Evolutionary conservation across 2,797 vertebrate genomes (phyloP).

Genomic region (Iguana delicatissima): DNA sequence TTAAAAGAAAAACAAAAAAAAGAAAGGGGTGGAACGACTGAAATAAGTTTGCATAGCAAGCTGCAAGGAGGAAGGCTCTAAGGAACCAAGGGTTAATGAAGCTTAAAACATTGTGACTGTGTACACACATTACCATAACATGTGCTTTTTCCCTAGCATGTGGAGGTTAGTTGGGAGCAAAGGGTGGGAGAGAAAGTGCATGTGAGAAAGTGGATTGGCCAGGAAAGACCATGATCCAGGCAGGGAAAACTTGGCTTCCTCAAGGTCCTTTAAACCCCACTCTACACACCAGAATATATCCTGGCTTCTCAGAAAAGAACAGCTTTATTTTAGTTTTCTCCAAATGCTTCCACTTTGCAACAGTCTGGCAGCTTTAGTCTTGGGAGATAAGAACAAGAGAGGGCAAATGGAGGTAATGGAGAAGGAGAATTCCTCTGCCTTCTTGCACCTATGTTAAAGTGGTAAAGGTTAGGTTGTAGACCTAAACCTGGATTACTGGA

Average conservation of each 20-base stretch:
- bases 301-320: background rate
- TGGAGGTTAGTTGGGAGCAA: background rate
- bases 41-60: background rate
- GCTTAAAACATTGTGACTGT: background rate
- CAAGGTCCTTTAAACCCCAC: background rate
- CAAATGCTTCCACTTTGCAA: background rate
- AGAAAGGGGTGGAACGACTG: background rate
- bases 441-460: background rate
- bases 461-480: background rate
- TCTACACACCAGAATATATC: background rate
- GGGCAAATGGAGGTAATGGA: background rate
- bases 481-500: background rate
- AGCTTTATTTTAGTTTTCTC: background rate
- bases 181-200: background rate
- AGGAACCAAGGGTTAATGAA: background rate
- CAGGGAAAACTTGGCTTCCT: no score
- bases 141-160: background rate
- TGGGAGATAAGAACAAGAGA: no score
- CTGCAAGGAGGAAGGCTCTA: background rate
- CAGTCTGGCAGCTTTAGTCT: no score
- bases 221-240: background rate
- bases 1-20: background rate
- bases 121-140: no score
- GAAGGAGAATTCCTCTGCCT: background rate
- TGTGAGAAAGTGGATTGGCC: background rate